These are phyloP conservation scores for Labia minor DNA, from an alignment of 2,888 invertebrate genomes.

Conservation along the genomic window DNA sequence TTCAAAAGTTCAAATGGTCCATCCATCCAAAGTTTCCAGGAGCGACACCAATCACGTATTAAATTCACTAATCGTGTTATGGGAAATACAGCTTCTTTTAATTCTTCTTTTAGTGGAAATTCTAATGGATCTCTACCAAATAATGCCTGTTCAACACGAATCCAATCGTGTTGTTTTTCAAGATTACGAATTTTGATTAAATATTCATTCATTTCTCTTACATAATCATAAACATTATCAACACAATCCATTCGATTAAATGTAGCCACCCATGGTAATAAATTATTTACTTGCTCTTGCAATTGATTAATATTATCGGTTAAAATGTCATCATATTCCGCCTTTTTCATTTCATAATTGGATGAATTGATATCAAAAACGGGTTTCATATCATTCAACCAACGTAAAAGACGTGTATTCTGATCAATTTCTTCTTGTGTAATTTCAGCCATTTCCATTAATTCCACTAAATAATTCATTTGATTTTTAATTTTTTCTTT, in stretches of 20 bases:
- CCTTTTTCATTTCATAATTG: slow-evolving; percentile 13
- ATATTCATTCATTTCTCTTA: slow-evolving; percentile 47
- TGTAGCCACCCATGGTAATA: background rate
- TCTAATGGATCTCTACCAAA: background rate
- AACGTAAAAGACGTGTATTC: slow-evolving; percentile 71
- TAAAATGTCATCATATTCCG: background rate
- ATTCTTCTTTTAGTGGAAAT: slow-evolving; percentile 33
- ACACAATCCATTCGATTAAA: slow-evolving; percentile 2
- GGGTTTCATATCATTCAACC: slow-evolving; percentile 69
- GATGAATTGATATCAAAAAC: slow-evolving; percentile 71
- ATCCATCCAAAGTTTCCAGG: slow-evolving; percentile 71
- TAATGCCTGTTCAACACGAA: background rate
- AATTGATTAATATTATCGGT: background rate
- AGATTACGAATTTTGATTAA: slow-evolving; percentile 67
- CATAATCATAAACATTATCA: background rate
- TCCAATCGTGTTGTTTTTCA: slow-evolving; percentile 46
- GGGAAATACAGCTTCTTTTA: slow-evolving; percentile 46
- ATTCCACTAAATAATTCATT: slow-evolving; percentile 51
- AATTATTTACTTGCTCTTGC: background rate
- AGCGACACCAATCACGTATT: background rate
- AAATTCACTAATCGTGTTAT: background rate
- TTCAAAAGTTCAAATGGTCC: slow-evolving; percentile 83
- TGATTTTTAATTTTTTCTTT: slow-evolving; percentile 58
- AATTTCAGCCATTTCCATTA: slow-evolving; percentile 68
- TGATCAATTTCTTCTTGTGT: slow-evolving; percentile 62